These are phyloP conservation scores for Tachysurus vachellii DNA, from an alignment of 2,113 vertebrate species.

Conservation along the genomic window DNA sequence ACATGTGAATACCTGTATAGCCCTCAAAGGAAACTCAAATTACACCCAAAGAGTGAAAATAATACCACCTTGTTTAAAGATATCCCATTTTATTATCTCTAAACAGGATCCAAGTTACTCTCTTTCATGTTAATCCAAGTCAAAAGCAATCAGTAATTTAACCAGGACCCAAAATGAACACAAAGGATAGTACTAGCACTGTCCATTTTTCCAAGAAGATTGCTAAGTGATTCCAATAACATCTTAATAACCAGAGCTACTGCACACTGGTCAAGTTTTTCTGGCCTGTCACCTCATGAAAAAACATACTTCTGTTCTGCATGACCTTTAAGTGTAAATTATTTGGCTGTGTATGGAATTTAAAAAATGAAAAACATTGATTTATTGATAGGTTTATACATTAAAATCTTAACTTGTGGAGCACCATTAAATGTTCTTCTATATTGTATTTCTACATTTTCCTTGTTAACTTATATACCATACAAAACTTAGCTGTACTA, in stretches of 20 bases:
- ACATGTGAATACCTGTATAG: neutral
- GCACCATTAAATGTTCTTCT: neutral
- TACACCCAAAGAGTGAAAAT: slow-evolving; percentile 21
- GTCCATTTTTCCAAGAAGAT: neutral
- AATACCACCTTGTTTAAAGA: slow-evolving; percentile 25
- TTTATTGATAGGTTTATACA: neutral
- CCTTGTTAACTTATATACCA: neutral
- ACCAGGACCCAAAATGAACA: slow-evolving; percentile 10
- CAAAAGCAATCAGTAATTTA: slow-evolving; percentile 31
- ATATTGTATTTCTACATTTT: neutral
- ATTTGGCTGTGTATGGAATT: neutral
- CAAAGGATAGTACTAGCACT: slow-evolving; percentile 13
- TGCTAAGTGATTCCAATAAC: neutral
- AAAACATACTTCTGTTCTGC: neutral
- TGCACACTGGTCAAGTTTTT: neutral
- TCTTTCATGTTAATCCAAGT: slow-evolving; percentile 46
- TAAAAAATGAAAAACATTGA: neutral
- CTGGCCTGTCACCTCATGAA: neutral
- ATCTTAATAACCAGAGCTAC: neutral
- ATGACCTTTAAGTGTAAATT: neutral
- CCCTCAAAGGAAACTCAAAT: slow-evolving; percentile 3
- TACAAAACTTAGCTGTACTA: neutral
- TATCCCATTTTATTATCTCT: slow-evolving; percentile 6
- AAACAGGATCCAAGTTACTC: slow-evolving; percentile 27
- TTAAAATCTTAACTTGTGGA: neutral